phyloP scores from a whole-genome alignment of 2,113 vertebrate genomes.

The Monarcha castaneiventris region DNA sequence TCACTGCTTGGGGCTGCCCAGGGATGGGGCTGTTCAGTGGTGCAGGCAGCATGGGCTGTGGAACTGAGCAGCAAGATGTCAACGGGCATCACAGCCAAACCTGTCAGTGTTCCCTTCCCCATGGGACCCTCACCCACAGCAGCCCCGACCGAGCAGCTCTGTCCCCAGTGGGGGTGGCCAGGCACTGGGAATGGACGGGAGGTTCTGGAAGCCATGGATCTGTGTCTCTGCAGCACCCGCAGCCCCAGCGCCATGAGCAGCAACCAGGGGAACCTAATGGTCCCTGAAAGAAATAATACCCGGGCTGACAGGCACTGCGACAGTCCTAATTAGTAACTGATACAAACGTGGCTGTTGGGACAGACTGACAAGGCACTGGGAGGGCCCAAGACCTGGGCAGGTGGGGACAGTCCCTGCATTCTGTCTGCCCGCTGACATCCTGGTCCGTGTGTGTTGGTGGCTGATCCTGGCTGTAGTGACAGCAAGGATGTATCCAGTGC shows the following conservation, averaged over 20 bases:
- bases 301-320: constrained; percentile 41
- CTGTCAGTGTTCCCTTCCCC: fast-evolving
- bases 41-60: background rate
- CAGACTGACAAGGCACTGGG: background rate
- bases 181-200: background rate
- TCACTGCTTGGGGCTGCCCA: background rate
- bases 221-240: background rate
- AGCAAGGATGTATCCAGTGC: background rate
- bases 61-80: background rate
- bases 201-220: background rate
- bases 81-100: background rate
- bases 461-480: background rate
- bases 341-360: constrained; percentile 44
- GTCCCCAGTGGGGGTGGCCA: background rate
- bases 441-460: background rate
- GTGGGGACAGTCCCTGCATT: background rate
- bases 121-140: fast-evolving
- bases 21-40: background rate
- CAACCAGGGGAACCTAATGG: constrained; percentile 52
- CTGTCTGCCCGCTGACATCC: fast-evolving
- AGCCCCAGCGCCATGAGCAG: background rate
- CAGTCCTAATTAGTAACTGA: constrained; percentile 69
- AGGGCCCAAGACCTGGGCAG: background rate
- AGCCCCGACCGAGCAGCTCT: fast-evolving
- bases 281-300: constrained; percentile 70